Evolutionary conservation across 2,797 vertebrate genomes (phyloP), one percentile per base, ranked within the genome.

Genomic region (Echiichthys vipera): DNA sequence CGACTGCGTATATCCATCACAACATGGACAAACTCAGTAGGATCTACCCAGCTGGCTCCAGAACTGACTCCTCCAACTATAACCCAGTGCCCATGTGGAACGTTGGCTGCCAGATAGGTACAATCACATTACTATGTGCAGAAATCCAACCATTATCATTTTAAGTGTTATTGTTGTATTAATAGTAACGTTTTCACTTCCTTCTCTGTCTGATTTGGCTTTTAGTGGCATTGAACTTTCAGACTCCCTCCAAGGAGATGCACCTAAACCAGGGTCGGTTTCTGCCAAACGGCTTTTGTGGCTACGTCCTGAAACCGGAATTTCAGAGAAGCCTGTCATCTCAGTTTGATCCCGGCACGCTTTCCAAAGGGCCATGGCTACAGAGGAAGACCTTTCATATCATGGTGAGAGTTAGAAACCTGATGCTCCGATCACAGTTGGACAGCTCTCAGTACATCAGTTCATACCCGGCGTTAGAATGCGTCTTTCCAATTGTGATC

Each of bases 51-150:
- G 96, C 95, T 0, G 97, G 98, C 55, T 94, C 95, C 91, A 95
- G 98, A 75, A 98, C 97, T 0, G 96, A 99, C 84, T 99, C 98
- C 2, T 99, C 98, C 69, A 99, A 99, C 94, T 99, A 98, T 77
- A 96, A 87, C 80, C 97, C 98, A 0, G 86, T 97, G n/a, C 94
- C 96, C 24, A 83, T 98, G 95, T 99, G 98, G 98, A 99, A 97
- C 0, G 94, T 92, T 0, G 98, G 98, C 84, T 99, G 97, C 86
- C 98, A 99, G 71, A 91, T 93, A 42, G 89, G 87, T 89, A 43
- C 9, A 7, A 3, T 43, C 27, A 0, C 27, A 2, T 9, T 5
- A 4, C 1, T 15, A 5, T 7, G 8, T 24, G 2, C n/a, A 55
- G 2, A 50, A 32, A 42, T 59, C 15, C 11, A 7, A 8, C 37